These are phyloP conservation scores for Lytechinus pictus DNA, from an alignment of 35 echinoderm and acorn worm genomes.

Conservation along the genomic window DNA sequence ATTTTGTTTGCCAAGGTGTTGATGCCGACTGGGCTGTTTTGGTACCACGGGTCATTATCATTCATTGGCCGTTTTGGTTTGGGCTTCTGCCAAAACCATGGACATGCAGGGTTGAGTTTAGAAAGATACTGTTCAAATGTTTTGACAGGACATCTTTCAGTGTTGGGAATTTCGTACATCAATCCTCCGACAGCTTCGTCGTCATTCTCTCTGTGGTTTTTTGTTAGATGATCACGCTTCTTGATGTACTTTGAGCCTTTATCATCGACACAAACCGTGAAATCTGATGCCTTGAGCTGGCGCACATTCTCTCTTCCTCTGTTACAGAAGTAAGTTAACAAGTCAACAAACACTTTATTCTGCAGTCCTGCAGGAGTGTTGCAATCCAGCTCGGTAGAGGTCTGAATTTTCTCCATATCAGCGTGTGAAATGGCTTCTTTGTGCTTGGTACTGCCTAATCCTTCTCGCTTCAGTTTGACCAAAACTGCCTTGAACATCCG, in stretches of 20 bases:
- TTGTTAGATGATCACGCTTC: constrained; percentile 26
- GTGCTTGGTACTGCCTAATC: constrained; percentile 23
- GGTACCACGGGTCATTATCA: constrained; percentile 34
- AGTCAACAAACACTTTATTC: neutral
- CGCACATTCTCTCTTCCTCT: constrained; percentile 17
- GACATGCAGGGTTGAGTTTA: constrained; percentile 63
- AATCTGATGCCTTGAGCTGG: constrained; percentile 15
- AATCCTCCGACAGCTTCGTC: constrained; percentile 14
- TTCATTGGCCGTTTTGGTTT: neutral
- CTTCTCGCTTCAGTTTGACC: neutral
- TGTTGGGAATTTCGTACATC: constrained; percentile 7
- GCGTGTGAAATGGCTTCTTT: neutral
- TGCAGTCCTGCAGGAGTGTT: constrained; percentile 1
- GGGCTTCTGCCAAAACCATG: constrained; percentile 58
- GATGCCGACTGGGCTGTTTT: constrained; percentile 39
- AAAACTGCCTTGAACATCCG: neutral
- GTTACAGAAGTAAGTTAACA: constrained; percentile 34
- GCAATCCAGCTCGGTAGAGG: neutral
- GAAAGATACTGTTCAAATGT: constrained; percentile 21
- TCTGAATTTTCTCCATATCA: constrained; percentile 40
- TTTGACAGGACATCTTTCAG: constrained; percentile 48
- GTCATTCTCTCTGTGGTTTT: constrained; percentile 24
- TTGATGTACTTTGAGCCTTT: neutral
- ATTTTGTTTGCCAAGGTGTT: constrained; percentile 53
- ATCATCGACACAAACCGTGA: constrained; percentile 22